Conservation (phyloP, 2,797 vertebrate genomes). For the Halcyon badia region DNA sequence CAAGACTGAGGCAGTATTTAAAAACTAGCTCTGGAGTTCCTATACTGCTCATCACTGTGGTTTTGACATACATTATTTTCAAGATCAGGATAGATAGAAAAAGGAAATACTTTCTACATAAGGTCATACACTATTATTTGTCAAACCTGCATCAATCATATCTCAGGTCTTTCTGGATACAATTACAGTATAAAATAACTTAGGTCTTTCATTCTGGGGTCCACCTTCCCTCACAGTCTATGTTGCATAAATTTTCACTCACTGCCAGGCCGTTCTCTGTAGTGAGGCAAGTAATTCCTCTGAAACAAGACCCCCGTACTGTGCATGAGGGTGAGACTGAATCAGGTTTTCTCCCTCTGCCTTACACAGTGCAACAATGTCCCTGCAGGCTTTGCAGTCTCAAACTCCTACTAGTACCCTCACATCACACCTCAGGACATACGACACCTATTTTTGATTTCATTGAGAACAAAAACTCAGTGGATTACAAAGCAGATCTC, state of each 20-base stretch:
- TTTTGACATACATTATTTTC: neutral
- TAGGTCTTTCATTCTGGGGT: neutral
- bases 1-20: neutral
- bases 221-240: neutral
- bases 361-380: neutral
- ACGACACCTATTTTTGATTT: fast-evolving
- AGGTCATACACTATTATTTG: neutral
- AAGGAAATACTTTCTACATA: neutral
- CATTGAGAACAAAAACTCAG: neutral
- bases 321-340: neutral
- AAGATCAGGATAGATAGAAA: neutral
- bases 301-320: neutral
- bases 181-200: neutral
- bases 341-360: neutral
- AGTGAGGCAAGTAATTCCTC: neutral
- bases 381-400: neutral
- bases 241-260: neutral
- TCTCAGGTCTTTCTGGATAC: neutral
- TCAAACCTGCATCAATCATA: neutral
- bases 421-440: neutral
- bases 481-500: neutral
- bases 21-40: neutral
- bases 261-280: neutral
- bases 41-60: neutral
- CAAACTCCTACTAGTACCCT: neutral